phyloP scores from a whole-genome alignment of 2,797 vertebrate species.

The Mareca strepera region DNA sequence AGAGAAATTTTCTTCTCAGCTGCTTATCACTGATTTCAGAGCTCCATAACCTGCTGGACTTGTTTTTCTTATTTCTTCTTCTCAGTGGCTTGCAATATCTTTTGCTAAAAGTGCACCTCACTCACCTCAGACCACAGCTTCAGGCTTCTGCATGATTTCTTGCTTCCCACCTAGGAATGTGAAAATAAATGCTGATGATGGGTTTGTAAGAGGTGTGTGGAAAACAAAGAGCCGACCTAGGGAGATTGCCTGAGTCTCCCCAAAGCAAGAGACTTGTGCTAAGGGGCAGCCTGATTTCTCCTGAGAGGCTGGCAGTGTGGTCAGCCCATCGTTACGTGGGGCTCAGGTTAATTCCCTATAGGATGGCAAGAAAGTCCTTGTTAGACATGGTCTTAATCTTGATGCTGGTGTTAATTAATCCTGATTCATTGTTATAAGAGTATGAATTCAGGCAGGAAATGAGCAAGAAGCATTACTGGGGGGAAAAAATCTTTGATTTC shows the following conservation, averaged over 20 bases:
- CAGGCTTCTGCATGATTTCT: background rate
- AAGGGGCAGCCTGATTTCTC: background rate
- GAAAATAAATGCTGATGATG: background rate
- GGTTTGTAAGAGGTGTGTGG: background rate
- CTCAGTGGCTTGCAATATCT: background rate
- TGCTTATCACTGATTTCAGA: background rate
- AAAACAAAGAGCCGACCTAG: background rate
- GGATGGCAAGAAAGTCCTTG: background rate
- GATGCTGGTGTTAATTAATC: background rate
- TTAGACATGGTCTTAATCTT: background rate
- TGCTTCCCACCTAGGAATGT: background rate
- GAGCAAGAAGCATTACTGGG: constrained; percentile 5
- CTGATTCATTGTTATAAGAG: background rate
- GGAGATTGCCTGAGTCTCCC: background rate
- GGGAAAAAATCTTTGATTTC: background rate
- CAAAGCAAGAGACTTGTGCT: background rate
- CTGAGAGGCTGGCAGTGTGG: background rate
- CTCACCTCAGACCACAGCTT: background rate
- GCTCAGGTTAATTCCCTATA: background rate
- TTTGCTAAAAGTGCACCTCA: background rate
- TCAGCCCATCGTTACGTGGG: background rate
- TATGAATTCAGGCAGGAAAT: constrained; percentile 33
- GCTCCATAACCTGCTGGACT: background rate
- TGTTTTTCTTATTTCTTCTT: background rate
- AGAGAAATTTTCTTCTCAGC: background rate